Evolutionary conservation across 2,797 vertebrate species (phyloP), one percentile per base, ranked within the genome.

Genomic region (Eulemur coronatus): DNA sequence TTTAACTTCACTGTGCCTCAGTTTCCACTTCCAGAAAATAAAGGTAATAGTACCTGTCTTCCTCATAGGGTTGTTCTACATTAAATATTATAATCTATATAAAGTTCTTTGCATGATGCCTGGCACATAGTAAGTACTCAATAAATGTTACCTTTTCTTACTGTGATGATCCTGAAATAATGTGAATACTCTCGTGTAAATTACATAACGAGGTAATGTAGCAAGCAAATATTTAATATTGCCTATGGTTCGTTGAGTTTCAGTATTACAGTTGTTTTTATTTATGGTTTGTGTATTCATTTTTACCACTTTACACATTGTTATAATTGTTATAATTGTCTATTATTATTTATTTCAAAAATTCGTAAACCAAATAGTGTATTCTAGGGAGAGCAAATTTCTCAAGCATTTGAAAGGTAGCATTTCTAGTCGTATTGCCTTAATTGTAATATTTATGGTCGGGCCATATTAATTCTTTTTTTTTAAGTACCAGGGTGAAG

Each of bases 281-380:
- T 61, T 61, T 79, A 46, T 55, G 11, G 20, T 48, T 89, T 88
- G 82, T 92, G 43, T 65, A 50, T 93, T 80, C 52, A 67, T 84
- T 80, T 78, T 80, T 63, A 46, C 43, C 9, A 82, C 12, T 90
- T 91, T 95, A 72, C 89, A 73, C 0, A 11, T 52, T 87, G 20
- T 70, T 79, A 26, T 67, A 67, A 5, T 72, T 86, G 8, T 72
- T 79, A 26, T 67, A 67, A 5, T 72, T 86, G 8, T 72, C 61
- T 41, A n/a, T 92, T 48, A 28, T 89, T 82, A n/a, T 85, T 89
- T 69, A 33, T 52, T 89, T 85, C 35, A 85, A 52, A 95, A 82
- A 52, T 78, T n/a, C 20, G 70, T 89, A 26, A 12, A 35, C 8
- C 65, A 85, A 75, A 72, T 81, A 69, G 63, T 84, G 0, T 82